Percentiles rank a stretch among this genome's conserved stretches.
These are phyloP conservation scores for Alces alces DNA, from an alignment of 2,113 vertebrate species.

Conservation along the genomic window DNA sequence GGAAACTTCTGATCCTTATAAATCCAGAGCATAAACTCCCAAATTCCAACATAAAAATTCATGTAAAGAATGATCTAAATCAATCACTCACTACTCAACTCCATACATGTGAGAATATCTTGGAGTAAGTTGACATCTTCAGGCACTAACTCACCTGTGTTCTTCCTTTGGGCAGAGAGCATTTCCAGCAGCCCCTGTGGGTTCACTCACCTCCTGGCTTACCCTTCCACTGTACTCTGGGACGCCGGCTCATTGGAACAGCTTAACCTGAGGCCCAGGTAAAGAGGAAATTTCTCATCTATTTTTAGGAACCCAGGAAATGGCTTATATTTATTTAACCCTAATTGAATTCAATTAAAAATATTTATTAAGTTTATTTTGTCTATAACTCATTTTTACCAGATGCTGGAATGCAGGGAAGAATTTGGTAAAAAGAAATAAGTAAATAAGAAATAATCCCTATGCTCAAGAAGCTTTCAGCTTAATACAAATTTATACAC, in stretches of 20 bases:
- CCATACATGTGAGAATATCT: background rate
- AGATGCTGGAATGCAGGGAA: background rate
- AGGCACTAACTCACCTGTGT: background rate
- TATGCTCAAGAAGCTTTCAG: background rate
- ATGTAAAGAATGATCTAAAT: background rate
- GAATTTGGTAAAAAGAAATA: background rate
- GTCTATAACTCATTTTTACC: background rate
- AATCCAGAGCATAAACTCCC: background rate
- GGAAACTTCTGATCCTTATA: background rate
- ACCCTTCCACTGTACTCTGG: background rate
- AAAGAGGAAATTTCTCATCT: background rate
- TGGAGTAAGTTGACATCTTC: background rate
- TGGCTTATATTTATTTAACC: background rate
- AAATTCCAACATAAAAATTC: background rate
- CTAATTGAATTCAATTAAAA: conserved; percentile 28
- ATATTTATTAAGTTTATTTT: conserved; percentile 6
- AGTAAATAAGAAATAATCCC: background rate
- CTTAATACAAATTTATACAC: background rate
- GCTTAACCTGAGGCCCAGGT: background rate
- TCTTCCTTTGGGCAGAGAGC: background rate
- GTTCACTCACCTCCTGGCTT: background rate
- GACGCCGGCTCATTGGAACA: background rate
- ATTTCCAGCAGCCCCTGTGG: background rate
- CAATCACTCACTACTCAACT: background rate
- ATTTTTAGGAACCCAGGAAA: conserved; percentile 23